These are phyloP conservation scores for Procavia capensis DNA, from an alignment of 2,113 vertebrate genomes.

Conservation along the genomic window DNA sequence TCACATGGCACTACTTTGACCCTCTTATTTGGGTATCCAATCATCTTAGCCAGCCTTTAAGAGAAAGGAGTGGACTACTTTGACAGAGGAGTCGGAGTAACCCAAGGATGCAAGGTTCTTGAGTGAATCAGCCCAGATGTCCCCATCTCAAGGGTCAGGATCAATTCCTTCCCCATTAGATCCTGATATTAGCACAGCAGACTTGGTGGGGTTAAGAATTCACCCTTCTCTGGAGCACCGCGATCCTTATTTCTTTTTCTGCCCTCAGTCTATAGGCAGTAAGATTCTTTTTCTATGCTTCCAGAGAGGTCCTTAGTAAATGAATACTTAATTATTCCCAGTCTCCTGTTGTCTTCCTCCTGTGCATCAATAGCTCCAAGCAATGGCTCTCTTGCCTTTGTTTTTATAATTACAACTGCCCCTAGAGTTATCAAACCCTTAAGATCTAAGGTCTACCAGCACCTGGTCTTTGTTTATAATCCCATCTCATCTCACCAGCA, in stretches of 20 bases:
- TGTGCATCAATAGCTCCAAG: not conserved
- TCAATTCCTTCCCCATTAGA: not conserved
- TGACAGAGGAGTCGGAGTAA: not conserved
- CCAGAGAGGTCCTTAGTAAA: not conserved
- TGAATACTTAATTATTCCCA: not conserved
- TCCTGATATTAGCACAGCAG: not conserved
- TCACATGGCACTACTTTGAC: not conserved
- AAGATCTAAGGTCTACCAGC: not conserved
- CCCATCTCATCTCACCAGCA: not conserved
- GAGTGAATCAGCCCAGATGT: not conserved
- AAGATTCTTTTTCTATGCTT: not conserved
- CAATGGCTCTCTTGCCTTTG: not conserved
- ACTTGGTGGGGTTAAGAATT: not conserved
- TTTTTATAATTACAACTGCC: not conserved
- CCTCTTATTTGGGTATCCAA: not conserved
- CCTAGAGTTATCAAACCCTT: not conserved
- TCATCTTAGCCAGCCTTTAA: not conserved
- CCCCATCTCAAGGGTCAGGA: not conserved
- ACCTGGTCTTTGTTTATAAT: not conserved
- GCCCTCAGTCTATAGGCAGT: not conserved
- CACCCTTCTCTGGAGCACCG: not conserved
- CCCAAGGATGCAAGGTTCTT: not conserved
- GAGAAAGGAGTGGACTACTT: not conserved
- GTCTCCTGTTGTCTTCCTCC: not conserved
- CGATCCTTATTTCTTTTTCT: not conserved